A percentile compares a stretch with the other conserved stretches of the same genome.
Conservation (phyloP, 1,140 invertebrate genomes). For the Sweltsa coloradensis region DNA sequence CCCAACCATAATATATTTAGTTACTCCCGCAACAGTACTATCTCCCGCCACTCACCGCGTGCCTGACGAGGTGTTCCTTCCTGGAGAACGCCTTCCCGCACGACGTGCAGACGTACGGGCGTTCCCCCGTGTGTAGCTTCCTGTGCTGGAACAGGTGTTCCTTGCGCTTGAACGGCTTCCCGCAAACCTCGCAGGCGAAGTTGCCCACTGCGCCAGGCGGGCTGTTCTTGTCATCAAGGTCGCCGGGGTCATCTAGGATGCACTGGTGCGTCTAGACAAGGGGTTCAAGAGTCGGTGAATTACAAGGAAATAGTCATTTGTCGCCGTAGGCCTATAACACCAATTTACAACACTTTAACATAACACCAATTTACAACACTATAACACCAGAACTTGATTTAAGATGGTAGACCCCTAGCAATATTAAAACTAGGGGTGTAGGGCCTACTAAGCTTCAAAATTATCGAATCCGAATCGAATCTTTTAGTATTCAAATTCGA, state of each 20-base stretch:
- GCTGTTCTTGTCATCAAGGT: conserved; percentile 3
- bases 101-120: conserved; percentile 52
- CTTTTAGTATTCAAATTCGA: too few species aligned
- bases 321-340: neutral
- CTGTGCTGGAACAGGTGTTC: conserved; percentile 48
- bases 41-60: too few species aligned
- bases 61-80: conserved; percentile 57
- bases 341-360: too few species aligned
- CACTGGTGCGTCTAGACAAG: neutral
- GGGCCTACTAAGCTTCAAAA: too few species aligned
- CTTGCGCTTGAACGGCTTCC: conserved; percentile 43
- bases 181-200: conserved; percentile 41
- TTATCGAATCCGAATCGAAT: too few species aligned
- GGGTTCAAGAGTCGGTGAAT: neutral
- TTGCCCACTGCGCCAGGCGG: conserved; percentile 21
- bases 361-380: too few species aligned
- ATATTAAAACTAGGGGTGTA: too few species aligned
- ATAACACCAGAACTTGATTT: too few species aligned
- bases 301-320: too few species aligned
- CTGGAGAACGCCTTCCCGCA: conserved; percentile 61
- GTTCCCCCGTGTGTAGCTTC: conserved; percentile 63
- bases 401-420: too few species aligned
- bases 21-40: too few species aligned
- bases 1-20: too few species aligned
- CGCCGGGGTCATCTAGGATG: neutral